Evolutionary conservation across 2,113 vertebrate genomes (phyloP), one percentile per base, ranked within the genome.

Genomic region (Rhinolophus ferrumequinum): DNA sequence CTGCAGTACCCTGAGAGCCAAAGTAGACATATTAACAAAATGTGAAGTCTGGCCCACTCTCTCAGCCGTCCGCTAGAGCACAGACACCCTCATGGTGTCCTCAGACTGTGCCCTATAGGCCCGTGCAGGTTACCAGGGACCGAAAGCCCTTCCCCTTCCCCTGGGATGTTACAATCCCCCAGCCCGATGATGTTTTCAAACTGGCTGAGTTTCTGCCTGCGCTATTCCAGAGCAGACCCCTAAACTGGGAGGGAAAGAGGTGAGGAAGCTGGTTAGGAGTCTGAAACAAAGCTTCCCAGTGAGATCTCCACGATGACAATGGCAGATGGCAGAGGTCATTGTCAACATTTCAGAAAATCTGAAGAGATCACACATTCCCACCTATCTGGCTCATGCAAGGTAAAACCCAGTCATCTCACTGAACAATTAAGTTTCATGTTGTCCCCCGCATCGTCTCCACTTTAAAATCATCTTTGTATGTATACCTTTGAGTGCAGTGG

Each of bases 121-220:
- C 56, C 0, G 0, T 3, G 24, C 18, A 56, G 21, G 4, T 24
- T 26, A 52, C 41, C 16, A 11, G 19, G 30, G n/a, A 26, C 5
- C 67, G 24, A 54, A 41, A 26, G 38, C 8, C 47, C 11, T 14
- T 24, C 33, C 15, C 35, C 26, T 50, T 41, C 58, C 52, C 7
- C 50, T 38, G 84, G 70, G 47, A 18, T 6, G 60, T 58, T 19
- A 9, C 7, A 52, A 22, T 44, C 50, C 66, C 92, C 79, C 50
- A 18, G 44, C 28, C 56, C 26, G 2, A 41, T 13, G 77, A 56
- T 8, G 41, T 21, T 62, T 64, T 24, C 69, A 58, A 75, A 80
- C 58, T 22, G 14, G 64, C 35, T 35, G 75, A 60, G 21, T n/a
- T 72, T 75, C 67, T 80, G 70, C 28, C 24, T 38, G 24, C 14